phyloP scores from a whole-genome alignment of 2,888 invertebrate species.

The Trissolcus brochymenae region DNA sequence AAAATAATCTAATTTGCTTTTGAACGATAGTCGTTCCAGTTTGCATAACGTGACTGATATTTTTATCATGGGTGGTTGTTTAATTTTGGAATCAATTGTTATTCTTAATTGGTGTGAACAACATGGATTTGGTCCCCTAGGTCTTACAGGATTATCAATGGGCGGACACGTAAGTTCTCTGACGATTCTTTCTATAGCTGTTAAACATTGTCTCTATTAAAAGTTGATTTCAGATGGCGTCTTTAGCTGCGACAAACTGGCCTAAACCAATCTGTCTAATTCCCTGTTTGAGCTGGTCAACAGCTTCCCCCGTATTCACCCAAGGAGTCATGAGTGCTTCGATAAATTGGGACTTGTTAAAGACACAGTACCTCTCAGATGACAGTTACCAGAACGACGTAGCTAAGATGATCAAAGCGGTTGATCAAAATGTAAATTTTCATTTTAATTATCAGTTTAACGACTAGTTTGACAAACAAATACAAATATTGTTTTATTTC shows the following conservation, averaged over 20 bases:
- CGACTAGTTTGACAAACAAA: too few relatives aligned
- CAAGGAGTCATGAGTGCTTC: constrained; percentile 97
- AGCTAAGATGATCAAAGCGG: constrained; percentile 89
- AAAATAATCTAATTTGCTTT: constrained; percentile 27
- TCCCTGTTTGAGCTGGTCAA: constrained; percentile 98
- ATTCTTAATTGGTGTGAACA: constrained; percentile 95
- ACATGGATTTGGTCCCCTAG: constrained; percentile 93
- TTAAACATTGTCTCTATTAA: not conserved
- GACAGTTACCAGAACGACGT: constrained; percentile 88
- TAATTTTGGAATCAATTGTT: constrained; percentile 94
- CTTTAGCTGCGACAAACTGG: constrained; percentile 96
- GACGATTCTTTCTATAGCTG: not conserved
- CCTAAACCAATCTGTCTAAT: constrained; percentile 94
- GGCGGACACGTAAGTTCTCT: constrained; percentile 92
- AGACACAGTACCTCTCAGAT: constrained; percentile 91
- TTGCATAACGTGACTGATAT: constrained; percentile 97
- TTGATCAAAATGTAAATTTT: constrained; percentile 81
- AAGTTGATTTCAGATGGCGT: constrained; percentile 88
- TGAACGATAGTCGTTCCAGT: constrained; percentile 85
- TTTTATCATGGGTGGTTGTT: constrained; percentile 98
- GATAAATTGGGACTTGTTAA: constrained; percentile 94
- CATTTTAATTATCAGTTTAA: too few relatives aligned
- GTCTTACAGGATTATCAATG: constrained; percentile 97
- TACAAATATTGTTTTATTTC: too few relatives aligned
- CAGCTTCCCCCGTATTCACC: constrained; percentile 96